phyloP scores from a whole-genome alignment of 2,888 invertebrate genomes.

The Suillia variegata region DNA sequence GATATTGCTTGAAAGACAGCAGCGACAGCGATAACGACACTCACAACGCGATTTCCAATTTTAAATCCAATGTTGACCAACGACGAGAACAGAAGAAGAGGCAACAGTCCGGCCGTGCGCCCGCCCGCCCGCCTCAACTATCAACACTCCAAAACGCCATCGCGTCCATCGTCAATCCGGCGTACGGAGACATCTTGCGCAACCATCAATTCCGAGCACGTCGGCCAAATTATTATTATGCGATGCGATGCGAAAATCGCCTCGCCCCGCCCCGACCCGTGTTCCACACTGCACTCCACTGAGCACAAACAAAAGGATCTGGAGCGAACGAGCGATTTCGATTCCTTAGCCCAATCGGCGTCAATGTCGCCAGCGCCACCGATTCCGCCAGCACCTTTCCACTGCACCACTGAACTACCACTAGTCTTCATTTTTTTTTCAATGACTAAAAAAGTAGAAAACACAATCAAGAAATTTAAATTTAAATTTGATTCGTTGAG shows the following conservation, averaged over 20 bases:
- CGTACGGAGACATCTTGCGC: slow-evolving; percentile 18
- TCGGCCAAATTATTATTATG: slow-evolving; percentile 58
- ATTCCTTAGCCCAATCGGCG: slow-evolving; percentile 5
- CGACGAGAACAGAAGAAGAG: no score
- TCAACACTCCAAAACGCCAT: slow-evolving; percentile 13
- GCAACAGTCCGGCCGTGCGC: no score
- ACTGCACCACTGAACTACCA: not conserved
- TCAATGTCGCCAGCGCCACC: not conserved
- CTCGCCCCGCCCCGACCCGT: slow-evolving; percentile 6
- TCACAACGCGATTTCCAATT: slow-evolving; percentile 8
- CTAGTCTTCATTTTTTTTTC: not conserved
- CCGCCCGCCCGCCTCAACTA: not conserved
- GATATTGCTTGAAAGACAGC: slow-evolving; percentile 1
- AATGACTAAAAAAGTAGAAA: slow-evolving; percentile 47
- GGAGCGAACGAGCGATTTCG: slow-evolving; percentile 15
- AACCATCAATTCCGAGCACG: slow-evolving; percentile 53
- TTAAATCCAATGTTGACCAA: slow-evolving; percentile 9
- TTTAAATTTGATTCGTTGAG: slow-evolving; percentile 53
- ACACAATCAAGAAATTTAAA: slow-evolving; percentile 47
- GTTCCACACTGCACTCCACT: not conserved
- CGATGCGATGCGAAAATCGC: slow-evolving; percentile 59
- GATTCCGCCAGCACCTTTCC: not conserved
- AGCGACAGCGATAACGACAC: not conserved
- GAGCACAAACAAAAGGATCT: slow-evolving; percentile 43
- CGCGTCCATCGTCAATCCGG: not conserved